Conservation (phyloP, 1,140 invertebrate species). For the Rhyzopertha dominica region DNA sequence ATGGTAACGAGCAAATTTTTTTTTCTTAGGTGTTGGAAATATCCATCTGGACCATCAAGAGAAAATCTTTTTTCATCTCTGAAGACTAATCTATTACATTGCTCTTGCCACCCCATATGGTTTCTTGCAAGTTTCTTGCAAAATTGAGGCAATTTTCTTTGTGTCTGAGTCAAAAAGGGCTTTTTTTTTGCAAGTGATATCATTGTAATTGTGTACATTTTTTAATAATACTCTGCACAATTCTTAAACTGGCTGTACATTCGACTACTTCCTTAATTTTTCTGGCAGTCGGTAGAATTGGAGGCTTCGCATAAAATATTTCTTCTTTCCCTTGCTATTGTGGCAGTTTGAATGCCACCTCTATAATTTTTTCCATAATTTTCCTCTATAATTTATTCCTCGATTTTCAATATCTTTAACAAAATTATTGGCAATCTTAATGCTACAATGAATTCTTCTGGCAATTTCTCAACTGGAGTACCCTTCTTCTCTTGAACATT, state of each 20-base stretch:
- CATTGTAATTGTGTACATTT: constrained; percentile 5
- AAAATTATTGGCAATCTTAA: constrained; percentile 9
- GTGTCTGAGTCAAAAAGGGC: constrained; percentile 6
- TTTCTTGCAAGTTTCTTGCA: constrained; percentile 8
- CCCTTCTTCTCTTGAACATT: background rate
- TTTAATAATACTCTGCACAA: constrained; percentile 12
- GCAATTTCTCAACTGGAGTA: constrained; percentile 5
- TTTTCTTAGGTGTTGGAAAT: constrained; percentile 43
- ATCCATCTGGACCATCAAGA: constrained; percentile 44
- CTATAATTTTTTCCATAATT: constrained; percentile 15
- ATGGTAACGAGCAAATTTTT: constrained; percentile 9
- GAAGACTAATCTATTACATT: constrained; percentile 31
- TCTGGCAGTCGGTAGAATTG: constrained; percentile 11
- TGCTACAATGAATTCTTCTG: constrained; percentile 1
- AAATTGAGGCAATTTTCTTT: constrained; percentile 8
- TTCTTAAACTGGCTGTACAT: constrained; percentile 1
- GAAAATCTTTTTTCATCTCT: constrained; percentile 45
- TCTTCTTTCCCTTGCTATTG: constrained; percentile 7
- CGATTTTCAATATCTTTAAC: constrained; percentile 11
- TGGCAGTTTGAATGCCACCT: constrained; percentile 8
- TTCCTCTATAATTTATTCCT: no score
- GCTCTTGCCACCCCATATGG: constrained; percentile 11
- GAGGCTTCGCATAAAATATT: constrained; percentile 10
- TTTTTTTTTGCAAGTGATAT: constrained; percentile 7
- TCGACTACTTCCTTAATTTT: constrained; percentile 9